Evolutionary conservation across 2,113 vertebrate genomes (phyloP).

Genomic region (Nesoenas mayeri): DNA sequence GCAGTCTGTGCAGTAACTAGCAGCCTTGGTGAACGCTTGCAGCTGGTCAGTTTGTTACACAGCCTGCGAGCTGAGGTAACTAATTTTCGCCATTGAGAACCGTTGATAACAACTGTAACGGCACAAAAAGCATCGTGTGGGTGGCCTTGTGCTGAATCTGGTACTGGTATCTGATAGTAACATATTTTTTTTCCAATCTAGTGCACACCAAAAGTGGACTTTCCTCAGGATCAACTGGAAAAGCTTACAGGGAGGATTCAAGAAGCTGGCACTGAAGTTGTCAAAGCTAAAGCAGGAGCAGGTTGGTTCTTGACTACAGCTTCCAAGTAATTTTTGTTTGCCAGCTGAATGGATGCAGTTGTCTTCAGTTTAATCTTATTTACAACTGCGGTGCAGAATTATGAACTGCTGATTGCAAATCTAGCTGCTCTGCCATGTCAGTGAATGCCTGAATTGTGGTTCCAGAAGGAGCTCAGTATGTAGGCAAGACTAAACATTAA

Average conservation of each 20-base stretch:
- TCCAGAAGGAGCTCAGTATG: not conserved
- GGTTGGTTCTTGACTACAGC: conserved; percentile 60
- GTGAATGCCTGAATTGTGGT: not conserved
- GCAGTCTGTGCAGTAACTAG: not conserved
- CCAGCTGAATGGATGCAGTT: not conserved
- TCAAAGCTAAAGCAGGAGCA: conserved; percentile 95
- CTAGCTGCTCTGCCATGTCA: not conserved
- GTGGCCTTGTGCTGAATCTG: not conserved
- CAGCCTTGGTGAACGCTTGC: not conserved
- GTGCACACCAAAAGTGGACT: conserved; percentile 95
- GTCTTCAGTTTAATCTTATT: not conserved
- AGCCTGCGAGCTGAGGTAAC: not conserved
- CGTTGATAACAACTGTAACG: not conserved
- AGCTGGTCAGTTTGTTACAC: not conserved
- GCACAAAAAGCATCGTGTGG: fast-evolving
- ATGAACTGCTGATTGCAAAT: not conserved
- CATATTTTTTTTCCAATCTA: not conserved
- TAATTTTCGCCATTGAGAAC: not conserved
- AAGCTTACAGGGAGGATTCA: conserved; percentile 88
- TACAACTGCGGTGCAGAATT: not conserved
- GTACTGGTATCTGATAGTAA: not conserved
- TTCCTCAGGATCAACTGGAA: conserved; percentile 87
- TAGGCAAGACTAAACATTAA: not conserved
- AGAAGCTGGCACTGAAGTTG: conserved; percentile 97
- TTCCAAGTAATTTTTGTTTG: not conserved